phyloP scores from a whole-genome alignment of 2,797 vertebrate species.

The Psittacula derbiana region DNA sequence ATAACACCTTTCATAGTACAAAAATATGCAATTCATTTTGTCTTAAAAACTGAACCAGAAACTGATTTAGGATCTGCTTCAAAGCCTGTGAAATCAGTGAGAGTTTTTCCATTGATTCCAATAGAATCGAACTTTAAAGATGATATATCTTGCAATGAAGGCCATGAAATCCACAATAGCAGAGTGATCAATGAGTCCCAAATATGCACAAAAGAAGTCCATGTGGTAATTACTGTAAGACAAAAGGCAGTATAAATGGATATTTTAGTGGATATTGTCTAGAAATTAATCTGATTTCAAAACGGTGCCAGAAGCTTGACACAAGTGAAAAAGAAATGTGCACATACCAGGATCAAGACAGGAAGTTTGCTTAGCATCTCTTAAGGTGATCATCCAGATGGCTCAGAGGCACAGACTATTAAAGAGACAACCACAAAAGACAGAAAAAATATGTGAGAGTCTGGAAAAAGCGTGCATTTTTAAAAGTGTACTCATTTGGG shows the following conservation, averaged over 20 bases:
- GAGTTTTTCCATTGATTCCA: neutral
- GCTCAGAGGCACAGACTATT: neutral
- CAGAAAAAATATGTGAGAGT: neutral
- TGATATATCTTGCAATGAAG: neutral
- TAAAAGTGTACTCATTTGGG: neutral
- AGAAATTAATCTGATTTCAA: neutral
- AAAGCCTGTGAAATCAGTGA: neutral
- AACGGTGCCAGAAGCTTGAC: neutral
- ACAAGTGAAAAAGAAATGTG: neutral
- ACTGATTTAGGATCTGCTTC: neutral
- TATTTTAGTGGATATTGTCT: conserved; percentile 7
- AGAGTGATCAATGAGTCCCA: neutral
- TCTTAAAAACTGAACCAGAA: neutral
- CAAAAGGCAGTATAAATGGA: neutral
- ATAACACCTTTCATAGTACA: neutral
- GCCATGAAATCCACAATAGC: neutral
- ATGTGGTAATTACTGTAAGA: neutral
- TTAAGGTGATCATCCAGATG: neutral
- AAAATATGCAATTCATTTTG: neutral
- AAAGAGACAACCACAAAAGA: neutral
- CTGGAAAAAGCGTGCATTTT: neutral
- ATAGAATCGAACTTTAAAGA: neutral
- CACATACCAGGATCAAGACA: neutral
- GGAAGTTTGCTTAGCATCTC: neutral
- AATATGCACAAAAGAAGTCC: neutral